Base-by-base conservation (phyloP, 2,888 invertebrate species). In the Tineola bisselliella region DNA sequence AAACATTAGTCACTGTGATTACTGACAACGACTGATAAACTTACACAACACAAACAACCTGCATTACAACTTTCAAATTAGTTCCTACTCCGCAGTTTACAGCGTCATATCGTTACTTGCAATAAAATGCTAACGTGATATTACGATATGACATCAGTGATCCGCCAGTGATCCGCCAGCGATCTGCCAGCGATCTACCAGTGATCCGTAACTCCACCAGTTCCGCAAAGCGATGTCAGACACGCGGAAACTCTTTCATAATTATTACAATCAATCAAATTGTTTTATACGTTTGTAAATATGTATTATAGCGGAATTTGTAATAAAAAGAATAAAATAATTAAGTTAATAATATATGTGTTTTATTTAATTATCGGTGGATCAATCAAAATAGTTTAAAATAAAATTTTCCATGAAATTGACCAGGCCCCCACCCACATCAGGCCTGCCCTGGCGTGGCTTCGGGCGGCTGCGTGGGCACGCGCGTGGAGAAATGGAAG, bases 271-370 rank as follows among this genome's bases (percentile, higher is more conserved):
- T 25, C 18, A 12, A 33, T 33, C 72, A 80, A n/a, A n/a, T 82
- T 84, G 76, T 80, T 84, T 84, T 80, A 73, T 84, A 86, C 76
- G 76, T 84, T 84, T 87, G 87, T 87, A 87, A 84, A 87, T 87
- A 84, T 87, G 86, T 86, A 87, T 86, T 76, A 84, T 86, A 87
- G 84, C 82, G 82, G 81, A 87, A 83, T 79, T 84, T 82, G 79
- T 84, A 77, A 80, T 80, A 78, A 84, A 81, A 48, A 6, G 2
- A 17, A 48, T 25, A 54, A 54, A 54, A 25, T 31, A 73, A 72
- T 79, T 77, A 81, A 84, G 81, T 80, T 81, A 79, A 64, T 68
- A 68, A 66, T 65, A 67, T 48, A 2, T 2, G 1, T 48, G 48
- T 48, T 48, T 48, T 15, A 48, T 48, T 48, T 3, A 38, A 10